phyloP scores from a whole-genome alignment of 2,113 vertebrate genomes.

The Tachuris rubrigastra region DNA sequence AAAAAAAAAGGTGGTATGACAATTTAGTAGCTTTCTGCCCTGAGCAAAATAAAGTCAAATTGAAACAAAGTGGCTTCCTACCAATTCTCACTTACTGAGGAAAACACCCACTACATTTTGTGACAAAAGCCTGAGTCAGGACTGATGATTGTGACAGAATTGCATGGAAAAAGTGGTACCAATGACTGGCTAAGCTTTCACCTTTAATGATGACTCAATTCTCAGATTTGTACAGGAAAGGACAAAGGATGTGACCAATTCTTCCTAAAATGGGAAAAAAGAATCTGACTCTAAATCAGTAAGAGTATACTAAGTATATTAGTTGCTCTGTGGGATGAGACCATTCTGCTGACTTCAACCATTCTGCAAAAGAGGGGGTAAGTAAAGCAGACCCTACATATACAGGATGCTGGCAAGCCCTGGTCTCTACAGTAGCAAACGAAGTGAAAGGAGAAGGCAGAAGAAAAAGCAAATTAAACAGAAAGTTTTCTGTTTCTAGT shows the following conservation, averaged over 20 bases:
- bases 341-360: not conserved
- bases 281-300: not conserved
- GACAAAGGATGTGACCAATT: not conserved
- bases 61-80: not conserved
- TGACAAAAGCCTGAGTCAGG: not conserved
- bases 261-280: not conserved
- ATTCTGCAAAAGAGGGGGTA: not conserved
- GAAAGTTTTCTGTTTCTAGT: not conserved
- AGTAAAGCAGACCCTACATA: not conserved
- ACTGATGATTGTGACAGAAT: not conserved
- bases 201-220: not conserved
- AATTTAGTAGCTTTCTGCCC: not conserved
- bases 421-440: not conserved
- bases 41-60: not conserved
- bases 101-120: not conserved
- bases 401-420: not conserved
- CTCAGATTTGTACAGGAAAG: not conserved
- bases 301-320: not conserved
- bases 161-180: not conserved
- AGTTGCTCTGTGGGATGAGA: not conserved
- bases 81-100: not conserved
- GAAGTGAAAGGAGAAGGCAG: not conserved
- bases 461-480: not conserved
- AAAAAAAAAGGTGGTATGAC: not conserved
- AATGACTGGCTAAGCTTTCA: not conserved